Base-by-base conservation (phyloP, 1,140 invertebrate species). In the Aphelinus atriplicis region DNA sequence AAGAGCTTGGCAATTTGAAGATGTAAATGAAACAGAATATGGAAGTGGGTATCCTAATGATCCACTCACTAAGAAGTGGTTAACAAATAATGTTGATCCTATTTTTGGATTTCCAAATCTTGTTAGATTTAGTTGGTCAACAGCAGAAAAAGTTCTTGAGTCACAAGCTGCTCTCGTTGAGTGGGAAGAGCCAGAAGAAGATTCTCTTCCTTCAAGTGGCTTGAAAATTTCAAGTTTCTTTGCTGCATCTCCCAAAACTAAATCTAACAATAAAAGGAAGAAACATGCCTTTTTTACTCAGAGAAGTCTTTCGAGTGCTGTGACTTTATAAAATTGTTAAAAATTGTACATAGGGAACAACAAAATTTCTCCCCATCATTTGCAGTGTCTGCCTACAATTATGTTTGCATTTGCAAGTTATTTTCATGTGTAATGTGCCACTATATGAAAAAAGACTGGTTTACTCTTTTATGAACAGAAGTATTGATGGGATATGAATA, bases 91-190 rank as follows among this genome's bases (percentile, higher is more conserved):
- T 81, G 90, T 98, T 62, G 95, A 99, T 88, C 90, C 91, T 50
- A 91, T 99, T 0, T 99, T 99, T 91, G 98, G 98, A 3, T 99
- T 95, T 87, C 96, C 97, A 0, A 91, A 94, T 48, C 88, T 99
- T n/a, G 97, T 99, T 0, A 89, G 98, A 69, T 98, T 99, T 83
- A 98, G 97, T 86, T 99, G 98, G 98, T 97, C 96, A 2, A 99
- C 98, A 0, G 94, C 97, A 0, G 92, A 93, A 66, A 92, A 92
- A 51, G 92, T 97, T 65, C 80, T 99, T 7, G 90, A 96, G 80
- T 90, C 92, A 43, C 90, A 93, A 65, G 94, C 94, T 4, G 87
- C 92, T 53, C 88, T 88, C 7, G 92, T 97, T 67, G 92, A 95
- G 83, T 96, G 95, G 90, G 89, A 93, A 57, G 90, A 93, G 45